Conservation (phyloP, 2,113 vertebrate species). For the Thamnophis sirtalis region DNA sequence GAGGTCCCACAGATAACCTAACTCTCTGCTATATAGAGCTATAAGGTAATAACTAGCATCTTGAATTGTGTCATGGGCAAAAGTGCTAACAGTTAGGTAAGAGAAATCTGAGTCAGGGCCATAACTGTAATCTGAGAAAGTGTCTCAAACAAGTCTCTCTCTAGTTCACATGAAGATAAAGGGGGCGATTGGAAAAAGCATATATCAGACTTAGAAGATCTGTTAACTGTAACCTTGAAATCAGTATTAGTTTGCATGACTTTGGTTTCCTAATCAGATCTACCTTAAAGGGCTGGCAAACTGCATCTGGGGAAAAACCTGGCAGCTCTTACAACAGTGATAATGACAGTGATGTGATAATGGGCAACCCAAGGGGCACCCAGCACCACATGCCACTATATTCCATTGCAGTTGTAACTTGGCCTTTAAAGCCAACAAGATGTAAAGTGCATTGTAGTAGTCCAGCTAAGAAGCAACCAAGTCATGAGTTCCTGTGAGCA, state of each 20-base stretch:
- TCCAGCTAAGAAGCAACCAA: not conserved
- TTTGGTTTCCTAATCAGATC: not conserved
- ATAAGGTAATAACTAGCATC: not conserved
- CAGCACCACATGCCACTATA: not conserved
- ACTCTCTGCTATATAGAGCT: not conserved
- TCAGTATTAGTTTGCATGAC: not conserved
- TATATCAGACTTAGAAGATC: not conserved
- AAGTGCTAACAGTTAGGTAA: not conserved
- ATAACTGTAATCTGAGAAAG: not conserved
- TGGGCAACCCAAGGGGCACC: not conserved
- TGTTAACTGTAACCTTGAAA: not conserved
- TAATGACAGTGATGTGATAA: not conserved
- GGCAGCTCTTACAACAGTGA: not conserved
- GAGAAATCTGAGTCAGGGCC: not conserved
- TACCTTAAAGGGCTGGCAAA: not conserved
- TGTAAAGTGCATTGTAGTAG: not conserved
- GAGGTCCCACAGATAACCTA: not conserved
- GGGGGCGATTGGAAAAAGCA: not conserved
- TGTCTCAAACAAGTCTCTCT: not conserved
- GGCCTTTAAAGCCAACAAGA: not conserved
- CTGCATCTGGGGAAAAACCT: not conserved
- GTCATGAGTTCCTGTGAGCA: not conserved
- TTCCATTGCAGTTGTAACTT: not conserved
- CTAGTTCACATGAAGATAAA: not conserved
- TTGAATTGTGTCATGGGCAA: not conserved